phyloP scores from a whole-genome alignment of 2,113 vertebrate species.

The Corythornis vintsioides region DNA sequence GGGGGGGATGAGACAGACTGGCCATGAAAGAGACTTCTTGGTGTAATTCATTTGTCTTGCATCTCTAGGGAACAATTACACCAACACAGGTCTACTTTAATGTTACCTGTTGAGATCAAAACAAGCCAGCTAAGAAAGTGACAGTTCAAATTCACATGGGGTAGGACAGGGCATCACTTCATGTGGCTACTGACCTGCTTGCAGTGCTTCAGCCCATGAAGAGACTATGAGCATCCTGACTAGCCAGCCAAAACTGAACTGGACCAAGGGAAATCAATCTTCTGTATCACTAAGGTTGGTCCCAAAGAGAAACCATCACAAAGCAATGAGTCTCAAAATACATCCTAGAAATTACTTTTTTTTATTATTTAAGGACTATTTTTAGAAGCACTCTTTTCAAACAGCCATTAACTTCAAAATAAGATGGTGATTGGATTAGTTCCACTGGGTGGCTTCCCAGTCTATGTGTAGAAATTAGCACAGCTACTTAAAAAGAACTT shows the following conservation, averaged over 20 bases:
- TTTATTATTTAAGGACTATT: background rate
- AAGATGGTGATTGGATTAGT: background rate
- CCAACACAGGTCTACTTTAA: background rate
- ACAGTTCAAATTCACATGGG: background rate
- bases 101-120: background rate
- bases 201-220: background rate
- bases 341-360: background rate
- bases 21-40: accelerated
- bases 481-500: background rate
- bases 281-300: accelerated
- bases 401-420: background rate
- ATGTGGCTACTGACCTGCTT: background rate
- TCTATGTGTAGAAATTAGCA: background rate
- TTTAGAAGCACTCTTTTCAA: background rate
- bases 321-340: background rate
- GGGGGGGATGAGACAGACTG: accelerated
- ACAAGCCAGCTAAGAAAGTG: background rate
- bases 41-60: background rate
- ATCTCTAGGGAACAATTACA: background rate
- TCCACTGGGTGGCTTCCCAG: background rate
- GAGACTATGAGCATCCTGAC: background rate
- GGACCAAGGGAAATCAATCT: background rate
- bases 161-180: accelerated
- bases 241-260: background rate
- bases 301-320: background rate